Percentiles rank a stretch among this genome's conserved stretches.
Conservation (phyloP, 1,140 invertebrate genomes). For the Drosophila punjabiensis region DNA sequence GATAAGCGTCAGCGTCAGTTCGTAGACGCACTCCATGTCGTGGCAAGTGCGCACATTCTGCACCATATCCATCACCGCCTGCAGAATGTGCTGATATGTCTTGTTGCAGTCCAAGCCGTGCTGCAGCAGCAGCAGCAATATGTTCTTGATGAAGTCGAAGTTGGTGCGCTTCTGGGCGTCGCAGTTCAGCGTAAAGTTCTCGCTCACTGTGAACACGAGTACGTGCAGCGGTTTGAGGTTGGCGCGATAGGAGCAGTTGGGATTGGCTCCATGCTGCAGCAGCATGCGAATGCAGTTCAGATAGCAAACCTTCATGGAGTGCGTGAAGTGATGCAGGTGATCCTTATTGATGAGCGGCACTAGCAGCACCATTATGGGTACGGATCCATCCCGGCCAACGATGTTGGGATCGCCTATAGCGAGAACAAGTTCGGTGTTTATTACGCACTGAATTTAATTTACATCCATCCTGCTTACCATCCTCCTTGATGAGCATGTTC, state of each 20-base stretch:
- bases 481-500: slow-evolving; percentile 90
- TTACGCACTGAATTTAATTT: not conserved
- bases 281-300: slow-evolving; percentile 90
- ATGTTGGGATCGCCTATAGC: slow-evolving; percentile 88
- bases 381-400: slow-evolving; percentile 90
- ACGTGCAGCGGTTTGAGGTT: slow-evolving; percentile 91
- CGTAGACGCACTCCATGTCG: slow-evolving; percentile 90
- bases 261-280: slow-evolving; percentile 90
- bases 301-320: slow-evolving; percentile 92
- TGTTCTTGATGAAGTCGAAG: slow-evolving; percentile 89
- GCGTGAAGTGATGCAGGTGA: slow-evolving; percentile 90
- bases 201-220: slow-evolving; percentile 90
- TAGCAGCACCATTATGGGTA: slow-evolving; percentile 91
- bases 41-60: slow-evolving; percentile 88
- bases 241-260: slow-evolving; percentile 90
- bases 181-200: slow-evolving; percentile 90
- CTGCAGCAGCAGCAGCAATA: slow-evolving; percentile 89
- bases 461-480: slow-evolving; percentile 85
- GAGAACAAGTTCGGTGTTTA: not conserved
- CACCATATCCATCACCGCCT: slow-evolving; percentile 90
- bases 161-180: slow-evolving; percentile 88
- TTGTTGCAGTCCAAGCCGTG: slow-evolving; percentile 90
- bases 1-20: slow-evolving; percentile 89
- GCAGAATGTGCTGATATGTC: slow-evolving; percentile 89
- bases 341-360: slow-evolving; percentile 92